A percentile compares a stretch with the other conserved stretches of the same genome.
phyloP scores from a whole-genome alignment of 1,140 invertebrate genomes.

The Trichonephila clavata region DNA sequence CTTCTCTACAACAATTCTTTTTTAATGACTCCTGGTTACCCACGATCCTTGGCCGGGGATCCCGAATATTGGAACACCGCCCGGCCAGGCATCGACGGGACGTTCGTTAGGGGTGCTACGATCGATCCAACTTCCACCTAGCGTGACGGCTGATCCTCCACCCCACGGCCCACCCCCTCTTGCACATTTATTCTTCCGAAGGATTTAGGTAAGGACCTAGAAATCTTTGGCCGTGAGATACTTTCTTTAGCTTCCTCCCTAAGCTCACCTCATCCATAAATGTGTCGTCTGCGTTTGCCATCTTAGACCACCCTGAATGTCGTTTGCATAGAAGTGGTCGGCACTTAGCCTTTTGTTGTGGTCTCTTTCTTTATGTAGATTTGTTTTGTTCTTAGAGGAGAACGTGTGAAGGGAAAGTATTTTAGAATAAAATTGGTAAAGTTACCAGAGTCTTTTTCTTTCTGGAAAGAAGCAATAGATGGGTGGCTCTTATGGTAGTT shows the following conservation, averaged over 20 bases:
- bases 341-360: no score
- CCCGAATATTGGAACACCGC: slow-evolving; percentile 13
- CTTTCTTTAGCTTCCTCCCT: neutral
- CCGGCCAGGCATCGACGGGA: slow-evolving; percentile 27
- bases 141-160: neutral
- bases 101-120: slow-evolving; percentile 6
- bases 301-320: neutral
- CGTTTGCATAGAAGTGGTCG: neutral
- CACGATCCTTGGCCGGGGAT: neutral
- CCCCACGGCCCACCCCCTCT: neutral
- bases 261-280: slow-evolving; percentile 1
- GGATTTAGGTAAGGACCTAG: neutral
- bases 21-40: neutral
- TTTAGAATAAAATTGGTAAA: no score
- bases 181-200: slow-evolving; percentile 14
- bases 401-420: no score
- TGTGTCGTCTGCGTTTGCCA: neutral
- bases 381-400: no score
- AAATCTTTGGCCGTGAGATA: neutral
- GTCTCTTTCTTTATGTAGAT: no score
- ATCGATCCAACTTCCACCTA: slow-evolving; percentile 25
- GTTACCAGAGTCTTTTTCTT: no score
- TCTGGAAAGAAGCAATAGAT: no score
- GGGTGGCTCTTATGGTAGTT: no score
- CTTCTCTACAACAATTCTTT: neutral